Evolutionary conservation across 1,140 invertebrate species (phyloP).

Genomic region (Phenacoccus solenopsis): DNA sequence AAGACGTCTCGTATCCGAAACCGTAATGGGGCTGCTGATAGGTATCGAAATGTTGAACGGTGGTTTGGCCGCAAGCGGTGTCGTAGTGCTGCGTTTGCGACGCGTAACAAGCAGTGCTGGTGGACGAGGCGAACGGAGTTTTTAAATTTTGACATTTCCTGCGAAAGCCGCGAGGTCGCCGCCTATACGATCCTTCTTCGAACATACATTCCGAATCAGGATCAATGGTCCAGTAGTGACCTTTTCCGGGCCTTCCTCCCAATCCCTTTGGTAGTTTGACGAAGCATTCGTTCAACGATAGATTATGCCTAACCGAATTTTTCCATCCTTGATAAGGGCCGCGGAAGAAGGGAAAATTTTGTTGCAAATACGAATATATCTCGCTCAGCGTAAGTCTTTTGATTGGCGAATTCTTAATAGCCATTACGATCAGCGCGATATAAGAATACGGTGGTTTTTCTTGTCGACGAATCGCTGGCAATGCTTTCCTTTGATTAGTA

Average conservation of each 20-base stretch:
- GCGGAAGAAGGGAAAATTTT: conserved; percentile 82
- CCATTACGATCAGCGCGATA: conserved; percentile 95
- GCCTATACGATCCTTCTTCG: conserved; percentile 84
- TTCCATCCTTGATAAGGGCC: conserved; percentile 95
- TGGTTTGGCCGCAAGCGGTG: not conserved
- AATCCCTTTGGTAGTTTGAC: conserved; percentile 85
- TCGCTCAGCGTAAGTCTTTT: conserved; percentile 77
- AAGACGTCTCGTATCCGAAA: not conserved
- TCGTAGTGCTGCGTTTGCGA: not conserved
- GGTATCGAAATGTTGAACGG: not conserved
- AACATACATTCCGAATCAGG: conserved; percentile 93
- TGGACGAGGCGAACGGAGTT: not conserved
- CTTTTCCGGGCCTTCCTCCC: conserved; percentile 84
- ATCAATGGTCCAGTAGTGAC: conserved; percentile 97
- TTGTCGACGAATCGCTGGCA: conserved; percentile 52
- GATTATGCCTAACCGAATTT: conserved; percentile 93
- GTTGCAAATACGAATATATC: conserved; percentile 77
- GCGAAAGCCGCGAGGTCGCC: conserved; percentile 84
- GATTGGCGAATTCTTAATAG: conserved; percentile 80
- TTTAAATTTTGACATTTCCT: conserved; percentile 61
- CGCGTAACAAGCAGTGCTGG: not conserved
- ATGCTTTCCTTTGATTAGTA: too few relatives aligned
- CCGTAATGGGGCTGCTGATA: not conserved
- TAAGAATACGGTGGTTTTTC: conserved; percentile 96
- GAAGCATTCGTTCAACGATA: conserved; percentile 95